A percentile compares a stretch with the other conserved stretches of the same genome.
phyloP scores from a whole-genome alignment of 2,797 vertebrate genomes.

The Vultur gryphus region DNA sequence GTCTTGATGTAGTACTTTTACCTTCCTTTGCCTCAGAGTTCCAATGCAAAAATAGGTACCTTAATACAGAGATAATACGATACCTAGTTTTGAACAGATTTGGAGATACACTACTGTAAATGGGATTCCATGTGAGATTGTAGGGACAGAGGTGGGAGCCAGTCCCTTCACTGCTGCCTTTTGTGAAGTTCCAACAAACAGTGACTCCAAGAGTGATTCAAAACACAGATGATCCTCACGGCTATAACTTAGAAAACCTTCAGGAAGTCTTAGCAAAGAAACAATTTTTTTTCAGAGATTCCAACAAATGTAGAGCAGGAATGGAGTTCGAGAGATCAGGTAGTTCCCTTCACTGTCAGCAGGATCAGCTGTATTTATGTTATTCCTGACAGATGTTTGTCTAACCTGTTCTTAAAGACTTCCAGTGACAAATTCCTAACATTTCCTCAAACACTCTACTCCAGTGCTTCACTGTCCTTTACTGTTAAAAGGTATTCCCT shows the following conservation, averaged over 20 bases:
- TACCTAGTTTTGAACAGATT: background rate
- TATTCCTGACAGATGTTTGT: background rate
- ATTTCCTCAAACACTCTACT: background rate
- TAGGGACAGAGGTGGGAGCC: background rate
- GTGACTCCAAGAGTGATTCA: background rate
- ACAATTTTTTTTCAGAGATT: fast-evolving
- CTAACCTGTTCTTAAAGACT: background rate
- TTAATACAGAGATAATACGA: background rate
- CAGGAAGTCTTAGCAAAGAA: background rate
- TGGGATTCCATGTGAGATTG: background rate
- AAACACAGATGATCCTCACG: background rate
- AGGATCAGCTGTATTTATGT: background rate
- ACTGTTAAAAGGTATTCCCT: background rate
- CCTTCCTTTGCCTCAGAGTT: background rate
- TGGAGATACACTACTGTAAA: background rate
- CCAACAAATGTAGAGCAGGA: background rate
- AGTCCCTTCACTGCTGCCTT: background rate
- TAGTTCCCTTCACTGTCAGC: background rate
- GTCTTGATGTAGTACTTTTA: background rate
- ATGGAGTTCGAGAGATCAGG: background rate
- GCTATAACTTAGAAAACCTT: background rate
- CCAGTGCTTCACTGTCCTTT: background rate
- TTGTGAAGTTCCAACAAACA: background rate
- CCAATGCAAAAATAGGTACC: background rate
- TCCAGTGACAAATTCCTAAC: background rate